Evolutionary conservation across 2,113 vertebrate genomes (phyloP).

Genomic region (Phycodurus eques): DNA sequence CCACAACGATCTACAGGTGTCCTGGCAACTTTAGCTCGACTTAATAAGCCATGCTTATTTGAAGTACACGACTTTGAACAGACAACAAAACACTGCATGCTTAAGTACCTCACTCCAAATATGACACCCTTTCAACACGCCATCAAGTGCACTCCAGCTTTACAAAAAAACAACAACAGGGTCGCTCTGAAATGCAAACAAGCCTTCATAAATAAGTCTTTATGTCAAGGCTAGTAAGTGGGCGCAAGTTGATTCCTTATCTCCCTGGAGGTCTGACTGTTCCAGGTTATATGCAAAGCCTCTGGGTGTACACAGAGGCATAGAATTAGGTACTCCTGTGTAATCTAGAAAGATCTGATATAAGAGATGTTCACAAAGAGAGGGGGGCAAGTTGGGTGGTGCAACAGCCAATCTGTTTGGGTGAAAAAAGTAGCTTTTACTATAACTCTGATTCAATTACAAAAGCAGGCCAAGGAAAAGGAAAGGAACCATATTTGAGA

Average conservation of each 20-base stretch:
- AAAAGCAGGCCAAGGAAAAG: neutral
- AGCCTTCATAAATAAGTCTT: slow-evolving; percentile 56
- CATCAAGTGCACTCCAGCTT: slow-evolving; percentile 65
- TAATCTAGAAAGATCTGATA: neutral
- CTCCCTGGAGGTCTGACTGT: slow-evolving; percentile 29
- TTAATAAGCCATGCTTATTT: slow-evolving; percentile 65
- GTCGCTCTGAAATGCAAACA: slow-evolving; percentile 71
- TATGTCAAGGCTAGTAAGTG: slow-evolving; percentile 57
- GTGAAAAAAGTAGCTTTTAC: neutral
- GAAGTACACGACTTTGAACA: slow-evolving; percentile 67
- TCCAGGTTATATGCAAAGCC: neutral
- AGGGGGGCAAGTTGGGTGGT: neutral
- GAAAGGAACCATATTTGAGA: too few relatives aligned
- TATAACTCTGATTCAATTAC: neutral
- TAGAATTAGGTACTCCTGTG: neutral
- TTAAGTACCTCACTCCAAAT: slow-evolving; percentile 62
- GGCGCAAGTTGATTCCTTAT: slow-evolving; percentile 52
- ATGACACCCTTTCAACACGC: slow-evolving; percentile 66
- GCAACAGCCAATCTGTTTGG: neutral
- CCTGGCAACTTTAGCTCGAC: slow-evolving; percentile 64
- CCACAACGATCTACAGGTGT: slow-evolving; percentile 66
- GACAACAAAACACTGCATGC: slow-evolving; percentile 65
- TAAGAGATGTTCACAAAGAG: neutral
- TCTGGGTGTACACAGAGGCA: neutral
- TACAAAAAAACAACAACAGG: slow-evolving; percentile 62